phyloP scores from a whole-genome alignment of 2,888 invertebrate genomes.

The Parnassius smintheus region DNA sequence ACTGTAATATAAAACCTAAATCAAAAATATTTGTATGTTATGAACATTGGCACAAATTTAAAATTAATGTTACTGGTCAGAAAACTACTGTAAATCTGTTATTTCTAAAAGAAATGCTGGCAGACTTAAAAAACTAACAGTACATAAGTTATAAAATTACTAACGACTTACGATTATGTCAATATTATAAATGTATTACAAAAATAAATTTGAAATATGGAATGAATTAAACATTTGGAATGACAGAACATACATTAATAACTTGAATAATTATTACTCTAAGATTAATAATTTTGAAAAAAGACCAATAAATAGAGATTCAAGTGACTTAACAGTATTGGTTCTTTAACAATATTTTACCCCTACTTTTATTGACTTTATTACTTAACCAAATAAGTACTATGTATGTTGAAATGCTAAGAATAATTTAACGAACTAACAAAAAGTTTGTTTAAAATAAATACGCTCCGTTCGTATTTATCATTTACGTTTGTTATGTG shows the following conservation, averaged over 20 bases:
- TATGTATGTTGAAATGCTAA: conserved; percentile 21
- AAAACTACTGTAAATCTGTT: conserved; percentile 16
- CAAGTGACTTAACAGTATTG: conserved; percentile 31
- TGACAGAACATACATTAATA: conserved; percentile 35
- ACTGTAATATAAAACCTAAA: conserved; percentile 39
- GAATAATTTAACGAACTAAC: conserved; percentile 16
- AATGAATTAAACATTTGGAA: conserved; percentile 53
- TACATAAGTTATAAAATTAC: conserved; percentile 32
- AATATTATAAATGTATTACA: conserved; percentile 35
- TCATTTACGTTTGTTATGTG: not conserved
- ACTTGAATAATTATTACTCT: no score
- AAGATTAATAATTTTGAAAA: conserved; percentile 30
- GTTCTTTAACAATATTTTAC: conserved; percentile 27
- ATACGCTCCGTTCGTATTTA: not conserved
- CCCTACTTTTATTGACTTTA: conserved; percentile 27
- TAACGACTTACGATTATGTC: conserved; percentile 29
- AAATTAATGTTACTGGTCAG: conserved; percentile 9
- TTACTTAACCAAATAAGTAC: conserved; percentile 29
- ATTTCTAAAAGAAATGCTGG: conserved; percentile 30
- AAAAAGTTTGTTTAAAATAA: not conserved
- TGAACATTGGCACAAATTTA: conserved; percentile 49
- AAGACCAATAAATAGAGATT: conserved; percentile 34
- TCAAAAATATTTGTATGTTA: conserved; percentile 32
- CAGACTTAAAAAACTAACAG: conserved; percentile 29
- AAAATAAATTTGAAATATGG: conserved; percentile 50